Base-by-base conservation (phyloP, 2,888 invertebrate species). In the Callyntrura sp. region DNA sequence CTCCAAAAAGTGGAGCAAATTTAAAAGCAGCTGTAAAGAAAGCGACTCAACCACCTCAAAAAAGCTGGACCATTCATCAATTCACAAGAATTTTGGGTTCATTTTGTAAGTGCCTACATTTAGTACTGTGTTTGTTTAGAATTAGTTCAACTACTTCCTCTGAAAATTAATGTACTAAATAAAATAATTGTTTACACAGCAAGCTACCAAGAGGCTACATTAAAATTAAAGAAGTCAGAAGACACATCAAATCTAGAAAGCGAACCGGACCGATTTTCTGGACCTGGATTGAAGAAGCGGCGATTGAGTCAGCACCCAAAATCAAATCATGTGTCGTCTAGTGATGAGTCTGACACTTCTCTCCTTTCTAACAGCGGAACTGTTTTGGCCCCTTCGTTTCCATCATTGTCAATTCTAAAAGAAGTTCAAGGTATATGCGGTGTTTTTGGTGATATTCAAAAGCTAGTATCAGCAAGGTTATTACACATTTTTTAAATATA, bases 81-180 rank as follows among this genome's bases (percentile, higher is more conserved):
- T 73, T 25, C 48, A 73, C 17, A 2, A 8, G 48, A 0, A 45
- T 73, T 1, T 11, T 73, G 0, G 48, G 20, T 20, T 3, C 3
- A 73, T 45, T 12, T 45, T n/a, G 73, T 73, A 48, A 73, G 43
- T 35, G 55, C 55, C 55, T 43, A 17, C 17, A 20, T n/a, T 70
- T 3, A 43, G 17, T 6, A 17, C 4, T n/a, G 17, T 70, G 5
- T n/a, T 9, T 35, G 17, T 45, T n/a, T n/a, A n/a, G 17, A 5
- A n/a, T n/a, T 1, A 8, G 3, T 28, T 70, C 14, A 70, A n/a
- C n/a, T 4, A 43, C 35, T n/a, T n/a, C n/a, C n/a, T n/a, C n/a
- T n/a, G n/a, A n/a, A n/a, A n/a, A n/a, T n/a, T n/a, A n/a, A n/a
- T n/a, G n/a, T n/a, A n/a, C n/a, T n/a, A n/a, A n/a, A n/a, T n/a